These are phyloP conservation scores for Sebastes paucispinis DNA, from an alignment of 2,797 vertebrate species.

Conservation along the genomic window DNA sequence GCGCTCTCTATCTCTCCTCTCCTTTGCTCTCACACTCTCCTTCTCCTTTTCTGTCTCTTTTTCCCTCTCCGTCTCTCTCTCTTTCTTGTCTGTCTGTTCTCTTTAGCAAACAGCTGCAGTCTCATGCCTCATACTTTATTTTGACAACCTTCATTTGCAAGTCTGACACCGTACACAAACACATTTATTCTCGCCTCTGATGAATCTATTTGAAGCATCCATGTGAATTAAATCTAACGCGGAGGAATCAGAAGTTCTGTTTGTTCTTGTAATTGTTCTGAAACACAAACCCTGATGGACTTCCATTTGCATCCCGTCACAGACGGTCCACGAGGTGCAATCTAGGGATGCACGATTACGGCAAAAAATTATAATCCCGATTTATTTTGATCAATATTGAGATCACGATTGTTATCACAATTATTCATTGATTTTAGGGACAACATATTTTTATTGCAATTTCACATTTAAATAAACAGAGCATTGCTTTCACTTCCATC, in stretches of 20 bases:
- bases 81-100: slow-evolving; percentile 30
- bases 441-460: no score
- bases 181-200: slow-evolving; percentile 23
- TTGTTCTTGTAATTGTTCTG: slow-evolving; percentile 31
- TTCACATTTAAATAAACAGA: no score
- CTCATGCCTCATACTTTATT: slow-evolving; percentile 50
- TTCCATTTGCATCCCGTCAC: slow-evolving; percentile 29
- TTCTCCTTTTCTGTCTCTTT: slow-evolving; percentile 27
- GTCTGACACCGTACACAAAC: slow-evolving; percentile 44
- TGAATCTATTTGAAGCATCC: slow-evolving; percentile 29
- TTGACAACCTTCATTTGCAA: slow-evolving; percentile 58
- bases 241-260: slow-evolving; percentile 15
- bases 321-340: slow-evolving; percentile 16
- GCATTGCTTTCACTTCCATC: fast-evolving
- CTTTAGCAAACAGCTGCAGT: slow-evolving; percentile 46
- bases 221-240: slow-evolving; percentile 10
- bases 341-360: no score
- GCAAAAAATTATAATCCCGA: no score
- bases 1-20: slow-evolving; percentile 41
- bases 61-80: neutral
- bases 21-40: slow-evolving; percentile 19
- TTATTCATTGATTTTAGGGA: no score
- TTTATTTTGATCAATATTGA: no score
- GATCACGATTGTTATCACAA: no score
- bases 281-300: neutral